These are phyloP conservation scores for Drosophila testacea DNA, from an alignment of 2,888 invertebrate genomes.

Conservation along the genomic window DNA sequence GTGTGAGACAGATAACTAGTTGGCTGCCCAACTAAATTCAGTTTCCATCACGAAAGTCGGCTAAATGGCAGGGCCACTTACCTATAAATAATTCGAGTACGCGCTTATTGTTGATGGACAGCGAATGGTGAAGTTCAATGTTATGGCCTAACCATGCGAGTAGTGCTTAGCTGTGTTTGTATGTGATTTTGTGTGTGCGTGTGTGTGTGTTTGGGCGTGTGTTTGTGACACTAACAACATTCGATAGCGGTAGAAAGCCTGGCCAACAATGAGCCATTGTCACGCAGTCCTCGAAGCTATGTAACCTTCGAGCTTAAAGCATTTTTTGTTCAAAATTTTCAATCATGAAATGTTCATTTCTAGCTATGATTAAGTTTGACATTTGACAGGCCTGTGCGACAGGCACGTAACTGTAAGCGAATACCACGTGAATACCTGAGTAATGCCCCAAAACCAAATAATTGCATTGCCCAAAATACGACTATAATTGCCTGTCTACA, in stretches of 20 bases:
- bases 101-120: slow-evolving; percentile 62
- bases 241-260: slow-evolving; percentile 7
- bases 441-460: slow-evolving; percentile 11
- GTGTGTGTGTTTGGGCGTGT: slow-evolving; percentile 7
- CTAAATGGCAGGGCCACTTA: slow-evolving; percentile 58
- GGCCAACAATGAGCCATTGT: slow-evolving; percentile 56
- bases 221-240: slow-evolving; percentile 20
- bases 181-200: slow-evolving; percentile 11
- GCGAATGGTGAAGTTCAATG: slow-evolving; percentile 67
- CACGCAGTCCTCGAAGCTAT: slow-evolving; percentile 54
- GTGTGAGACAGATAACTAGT: neutral
- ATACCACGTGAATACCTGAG: slow-evolving; percentile 28
- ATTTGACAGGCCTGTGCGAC: slow-evolving; percentile 55
- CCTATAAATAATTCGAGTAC: slow-evolving; percentile 62
- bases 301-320: slow-evolving; percentile 25
- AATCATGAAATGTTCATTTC: slow-evolving; percentile 65
- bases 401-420: slow-evolving; percentile 40
- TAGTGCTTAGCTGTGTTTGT: slow-evolving; percentile 1
- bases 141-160: slow-evolving; percentile 30
- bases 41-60: slow-evolving; percentile 52
- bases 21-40: slow-evolving; percentile 15
- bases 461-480: slow-evolving; percentile 28
- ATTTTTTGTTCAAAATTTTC: slow-evolving; percentile 45
- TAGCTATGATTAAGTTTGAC: slow-evolving; percentile 67
- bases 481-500: slow-evolving; percentile 26